phyloP scores from a whole-genome alignment of 2,113 vertebrate genomes.

The Oophaga pumilio region DNA sequence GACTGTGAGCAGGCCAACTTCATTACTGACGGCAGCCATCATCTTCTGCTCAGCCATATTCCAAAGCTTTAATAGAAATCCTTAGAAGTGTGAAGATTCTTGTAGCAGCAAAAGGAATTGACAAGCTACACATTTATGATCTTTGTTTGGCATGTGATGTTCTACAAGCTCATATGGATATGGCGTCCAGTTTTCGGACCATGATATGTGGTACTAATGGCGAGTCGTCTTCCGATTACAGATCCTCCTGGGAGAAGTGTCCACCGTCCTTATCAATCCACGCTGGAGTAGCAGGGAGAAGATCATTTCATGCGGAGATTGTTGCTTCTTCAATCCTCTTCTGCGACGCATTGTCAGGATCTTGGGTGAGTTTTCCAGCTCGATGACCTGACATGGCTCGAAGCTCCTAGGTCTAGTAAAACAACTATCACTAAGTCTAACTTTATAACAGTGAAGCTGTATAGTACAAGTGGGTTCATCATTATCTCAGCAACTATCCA shows the following conservation, averaged over 20 bases:
- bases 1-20: too few relatives aligned
- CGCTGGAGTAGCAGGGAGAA: slow-evolving; percentile 76
- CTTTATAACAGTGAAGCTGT: too few relatives aligned
- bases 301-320: slow-evolving; percentile 86
- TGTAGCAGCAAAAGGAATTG: too few relatives aligned
- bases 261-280: slow-evolving; percentile 79
- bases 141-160: too few relatives aligned
- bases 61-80: too few relatives aligned
- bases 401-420: neutral
- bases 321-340: slow-evolving; percentile 88
- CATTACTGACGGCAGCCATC: too few relatives aligned
- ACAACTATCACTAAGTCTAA: neutral
- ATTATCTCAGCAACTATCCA: too few relatives aligned
- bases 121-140: too few relatives aligned
- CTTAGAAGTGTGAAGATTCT: too few relatives aligned
- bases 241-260: slow-evolving; percentile 87
- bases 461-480: too few relatives aligned
- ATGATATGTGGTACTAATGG: neutral
- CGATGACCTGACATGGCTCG: neutral
- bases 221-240: slow-evolving; percentile 57
- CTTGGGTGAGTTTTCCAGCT: slow-evolving; percentile 73
- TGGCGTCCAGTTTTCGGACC: neutral
- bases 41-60: too few relatives aligned
- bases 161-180: too few relatives aligned
- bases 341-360: slow-evolving; percentile 87